These are phyloP conservation scores for Poeciliopsis presidionis DNA, from an alignment of 2,797 vertebrate genomes.

Conservation along the genomic window DNA sequence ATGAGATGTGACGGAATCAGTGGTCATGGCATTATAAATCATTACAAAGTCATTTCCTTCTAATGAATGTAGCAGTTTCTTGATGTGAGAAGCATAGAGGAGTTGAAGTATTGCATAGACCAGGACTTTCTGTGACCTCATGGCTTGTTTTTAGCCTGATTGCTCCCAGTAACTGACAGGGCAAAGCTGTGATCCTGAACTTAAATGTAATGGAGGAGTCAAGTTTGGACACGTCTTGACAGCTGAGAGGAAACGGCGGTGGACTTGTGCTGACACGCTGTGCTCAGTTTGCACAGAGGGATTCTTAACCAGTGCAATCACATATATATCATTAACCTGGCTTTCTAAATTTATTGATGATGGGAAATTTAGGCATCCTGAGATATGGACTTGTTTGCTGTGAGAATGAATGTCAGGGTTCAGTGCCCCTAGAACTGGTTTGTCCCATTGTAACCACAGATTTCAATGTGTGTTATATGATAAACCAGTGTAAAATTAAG, in stretches of 20 bases:
- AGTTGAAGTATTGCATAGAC: constrained; percentile 41
- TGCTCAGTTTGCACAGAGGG: not conserved
- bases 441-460: not conserved
- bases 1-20: constrained; percentile 14
- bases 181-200: constrained; percentile 34
- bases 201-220: constrained; percentile 47
- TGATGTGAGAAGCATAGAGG: constrained; percentile 22
- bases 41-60: not conserved
- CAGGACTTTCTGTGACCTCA: constrained; percentile 27
- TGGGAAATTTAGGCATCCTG: not conserved
- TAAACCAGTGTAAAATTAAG: not conserved
- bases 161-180: constrained; percentile 49
- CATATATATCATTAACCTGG: not conserved
- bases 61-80: not conserved
- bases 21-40: constrained; percentile 3
- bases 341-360: not conserved
- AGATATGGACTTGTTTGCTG: not conserved
- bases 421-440: not conserved
- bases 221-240: constrained; percentile 56
- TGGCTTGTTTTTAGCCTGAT: constrained; percentile 38
- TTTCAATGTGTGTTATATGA: not conserved
- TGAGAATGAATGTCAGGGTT: not conserved
- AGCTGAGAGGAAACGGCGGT: constrained; percentile 43
- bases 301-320: constrained; percentile 1
- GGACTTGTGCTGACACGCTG: not conserved